These are phyloP conservation scores for Tanypteryx hageni DNA, from an alignment of 2,888 invertebrate species.

Conservation along the genomic window DNA sequence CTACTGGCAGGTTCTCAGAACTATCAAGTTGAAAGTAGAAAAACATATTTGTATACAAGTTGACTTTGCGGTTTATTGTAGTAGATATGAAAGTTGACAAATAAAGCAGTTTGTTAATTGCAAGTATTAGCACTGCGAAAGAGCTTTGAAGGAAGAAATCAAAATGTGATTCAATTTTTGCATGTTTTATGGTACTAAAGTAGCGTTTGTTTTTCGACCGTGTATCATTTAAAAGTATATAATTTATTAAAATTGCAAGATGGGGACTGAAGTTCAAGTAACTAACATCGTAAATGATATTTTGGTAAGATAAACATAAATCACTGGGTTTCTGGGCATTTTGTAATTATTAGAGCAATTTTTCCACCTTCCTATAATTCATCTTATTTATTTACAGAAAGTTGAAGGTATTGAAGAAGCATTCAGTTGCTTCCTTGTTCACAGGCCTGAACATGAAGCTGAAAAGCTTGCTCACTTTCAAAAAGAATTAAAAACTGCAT, in stretches of 20 bases:
- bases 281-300: conserved; percentile 82
- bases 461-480: conserved; percentile 83
- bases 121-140: too few relatives aligned
- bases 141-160: background rate
- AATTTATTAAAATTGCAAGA: conserved; percentile 1
- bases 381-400: conserved; percentile 76
- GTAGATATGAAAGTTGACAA: too few relatives aligned
- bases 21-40: too few relatives aligned
- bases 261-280: conserved; percentile 78
- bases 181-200: background rate
- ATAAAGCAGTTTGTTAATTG: too few relatives aligned
- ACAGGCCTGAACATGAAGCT: conserved; percentile 83
- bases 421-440: conserved; percentile 91
- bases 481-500: conserved; percentile 82
- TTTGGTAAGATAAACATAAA: conserved; percentile 77
- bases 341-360: too few relatives aligned
- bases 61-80: too few relatives aligned
- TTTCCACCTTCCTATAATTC: background rate
- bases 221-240: background rate
- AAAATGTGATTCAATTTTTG: background rate
- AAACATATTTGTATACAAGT: too few relatives aligned
- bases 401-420: conserved; percentile 92
- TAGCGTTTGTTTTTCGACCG: background rate
- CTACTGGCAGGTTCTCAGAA: too few relatives aligned
- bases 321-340: too few relatives aligned